Conservation (phyloP, 2,113 vertebrate species). For the Rhinopomastus cyanomelas region DNA sequence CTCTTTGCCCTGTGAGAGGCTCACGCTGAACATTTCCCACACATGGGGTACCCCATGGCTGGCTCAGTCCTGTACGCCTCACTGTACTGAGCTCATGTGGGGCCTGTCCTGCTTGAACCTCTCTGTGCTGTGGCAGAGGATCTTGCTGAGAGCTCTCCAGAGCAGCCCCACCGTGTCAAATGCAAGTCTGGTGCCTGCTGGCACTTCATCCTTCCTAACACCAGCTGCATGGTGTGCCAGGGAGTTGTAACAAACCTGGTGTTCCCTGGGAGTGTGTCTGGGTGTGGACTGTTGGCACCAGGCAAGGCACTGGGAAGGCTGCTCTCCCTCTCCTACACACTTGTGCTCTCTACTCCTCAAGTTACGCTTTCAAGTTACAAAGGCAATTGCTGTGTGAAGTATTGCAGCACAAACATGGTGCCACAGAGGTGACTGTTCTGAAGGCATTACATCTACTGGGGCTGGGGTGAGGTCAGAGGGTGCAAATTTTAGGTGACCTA, state of each 20-base stretch:
- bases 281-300: not conserved
- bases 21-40: not conserved
- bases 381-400: not conserved
- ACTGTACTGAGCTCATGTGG: not conserved
- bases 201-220: not conserved
- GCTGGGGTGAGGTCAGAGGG: not conserved
- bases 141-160: not conserved
- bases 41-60: not conserved
- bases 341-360: not conserved
- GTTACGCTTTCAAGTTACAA: not conserved
- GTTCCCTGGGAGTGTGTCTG: not conserved
- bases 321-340: not conserved
- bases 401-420: not conserved
- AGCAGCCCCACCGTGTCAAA: not conserved
- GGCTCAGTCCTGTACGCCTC: not conserved
- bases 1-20: not conserved
- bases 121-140: not conserved
- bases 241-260: accelerated
- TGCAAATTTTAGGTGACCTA: not conserved
- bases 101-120: not conserved
- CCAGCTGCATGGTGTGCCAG: accelerated
- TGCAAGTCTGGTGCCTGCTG: too few relatives aligned
- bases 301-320: accelerated
- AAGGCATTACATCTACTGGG: not conserved
- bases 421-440: not conserved